phyloP scores from a whole-genome alignment of 2,113 vertebrate genomes.

The Ahaetulla prasina region DNA sequence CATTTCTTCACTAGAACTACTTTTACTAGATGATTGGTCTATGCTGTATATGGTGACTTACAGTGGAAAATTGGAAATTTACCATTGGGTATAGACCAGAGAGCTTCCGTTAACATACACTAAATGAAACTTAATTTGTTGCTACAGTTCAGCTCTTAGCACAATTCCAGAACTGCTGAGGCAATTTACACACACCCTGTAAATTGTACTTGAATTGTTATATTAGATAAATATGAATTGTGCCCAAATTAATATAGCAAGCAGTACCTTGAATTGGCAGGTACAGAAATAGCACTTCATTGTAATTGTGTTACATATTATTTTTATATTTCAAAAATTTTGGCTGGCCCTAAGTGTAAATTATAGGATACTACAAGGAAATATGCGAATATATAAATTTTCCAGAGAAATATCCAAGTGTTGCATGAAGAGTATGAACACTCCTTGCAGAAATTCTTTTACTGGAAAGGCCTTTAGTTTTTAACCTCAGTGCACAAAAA shows the following conservation, averaged over 20 bases:
- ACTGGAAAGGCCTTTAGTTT: neutral
- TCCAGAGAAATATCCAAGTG: conserved; percentile 38
- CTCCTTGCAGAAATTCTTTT: conserved; percentile 7
- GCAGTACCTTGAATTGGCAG: rapidly evolving
- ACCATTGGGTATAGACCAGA: conserved; percentile 1
- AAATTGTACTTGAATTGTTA: neutral
- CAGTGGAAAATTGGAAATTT: neutral
- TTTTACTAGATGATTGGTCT: conserved; percentile 16
- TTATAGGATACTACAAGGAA: conserved; percentile 8
- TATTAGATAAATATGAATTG: neutral
- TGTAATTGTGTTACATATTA: neutral
- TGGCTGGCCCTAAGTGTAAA: conserved; percentile 16
- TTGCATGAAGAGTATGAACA: neutral
- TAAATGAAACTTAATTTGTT: conserved; percentile 36
- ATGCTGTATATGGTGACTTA: conserved; percentile 32
- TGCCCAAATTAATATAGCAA: neutral
- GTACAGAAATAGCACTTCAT: conserved; percentile 22
- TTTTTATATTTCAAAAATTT: conserved; percentile 31
- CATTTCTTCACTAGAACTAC: conserved; percentile 56
- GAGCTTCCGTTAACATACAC: conserved; percentile 48
- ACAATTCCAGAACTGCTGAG: rapidly evolving
- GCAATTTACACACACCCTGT: neutral
- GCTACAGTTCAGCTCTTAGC: conserved; percentile 4
- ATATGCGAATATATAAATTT: conserved; percentile 3
- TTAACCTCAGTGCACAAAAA: rapidly evolving